Conservation (phyloP, 2,888 invertebrate genomes). For the Periphyllus acericola region DNA sequence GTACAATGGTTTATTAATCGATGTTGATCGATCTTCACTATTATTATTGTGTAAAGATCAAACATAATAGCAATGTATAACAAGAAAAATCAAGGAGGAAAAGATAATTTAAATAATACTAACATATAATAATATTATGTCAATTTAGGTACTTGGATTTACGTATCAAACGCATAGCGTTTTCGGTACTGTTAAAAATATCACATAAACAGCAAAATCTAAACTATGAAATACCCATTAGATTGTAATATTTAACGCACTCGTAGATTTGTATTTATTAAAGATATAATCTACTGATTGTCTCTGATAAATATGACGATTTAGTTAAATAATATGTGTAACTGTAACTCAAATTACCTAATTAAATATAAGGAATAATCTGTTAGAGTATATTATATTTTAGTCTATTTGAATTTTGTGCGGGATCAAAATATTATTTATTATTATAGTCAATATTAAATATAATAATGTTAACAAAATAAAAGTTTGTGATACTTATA, state of each 20-base stretch:
- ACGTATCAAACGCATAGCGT: not conserved
- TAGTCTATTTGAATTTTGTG: slow-evolving; percentile 34
- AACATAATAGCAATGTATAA: not conserved
- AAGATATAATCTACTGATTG: not conserved
- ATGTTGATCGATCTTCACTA: not conserved
- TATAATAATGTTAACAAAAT: not conserved
- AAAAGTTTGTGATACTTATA: too few species aligned
- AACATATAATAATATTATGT: not conserved
- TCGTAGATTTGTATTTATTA: not conserved
- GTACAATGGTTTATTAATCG: not conserved
- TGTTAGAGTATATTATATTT: slow-evolving; percentile 2
- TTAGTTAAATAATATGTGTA: not conserved
- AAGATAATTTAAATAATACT: not conserved
- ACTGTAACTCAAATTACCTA: not conserved
- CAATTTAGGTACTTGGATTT: not conserved
- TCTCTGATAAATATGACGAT: not conserved
- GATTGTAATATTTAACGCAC: not conserved
- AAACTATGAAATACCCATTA: not conserved
- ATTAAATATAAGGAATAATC: not conserved
- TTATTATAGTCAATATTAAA: slow-evolving; percentile 10
- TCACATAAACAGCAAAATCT: not conserved
- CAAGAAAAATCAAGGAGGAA: not conserved
- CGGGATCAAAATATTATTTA: slow-evolving; percentile 18
- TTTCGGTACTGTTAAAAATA: not conserved
- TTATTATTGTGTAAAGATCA: not conserved